Conservation (phyloP, 2,888 invertebrate genomes). For the Punctoribates punctum region DNA sequence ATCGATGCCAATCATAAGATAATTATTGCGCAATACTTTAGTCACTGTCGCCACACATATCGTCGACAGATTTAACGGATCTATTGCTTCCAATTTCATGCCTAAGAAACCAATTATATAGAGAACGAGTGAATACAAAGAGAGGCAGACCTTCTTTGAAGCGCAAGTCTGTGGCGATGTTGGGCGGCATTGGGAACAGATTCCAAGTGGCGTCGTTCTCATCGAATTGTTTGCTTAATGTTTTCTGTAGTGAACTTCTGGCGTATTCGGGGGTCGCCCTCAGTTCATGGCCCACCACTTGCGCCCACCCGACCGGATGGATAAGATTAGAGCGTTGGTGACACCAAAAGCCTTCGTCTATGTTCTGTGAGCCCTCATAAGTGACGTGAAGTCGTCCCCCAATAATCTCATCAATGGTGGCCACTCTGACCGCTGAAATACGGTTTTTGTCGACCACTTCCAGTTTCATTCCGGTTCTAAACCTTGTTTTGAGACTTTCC, state of each 20-base stretch:
- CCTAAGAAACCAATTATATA: background rate
- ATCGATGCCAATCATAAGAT: conserved; percentile 94
- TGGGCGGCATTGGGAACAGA: conserved; percentile 59
- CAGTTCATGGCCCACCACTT: conserved; percentile 78
- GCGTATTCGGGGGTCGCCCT: conserved; percentile 68
- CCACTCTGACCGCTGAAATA: conserved; percentile 82
- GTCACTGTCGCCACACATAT: conserved; percentile 94
- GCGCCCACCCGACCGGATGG: conserved; percentile 96
- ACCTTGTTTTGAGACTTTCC: conserved; percentile 51
- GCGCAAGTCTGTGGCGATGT: conserved; percentile 33
- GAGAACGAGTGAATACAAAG: conserved; percentile 57
- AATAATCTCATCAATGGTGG: conserved; percentile 81
- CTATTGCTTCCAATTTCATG: conserved; percentile 89
- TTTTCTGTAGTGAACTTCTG: conserved; percentile 53
- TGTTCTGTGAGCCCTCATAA: conserved; percentile 66
- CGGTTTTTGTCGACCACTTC: conserved; percentile 95
- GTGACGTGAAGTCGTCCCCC: conserved; percentile 86
- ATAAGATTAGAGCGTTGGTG: conserved; percentile 91
- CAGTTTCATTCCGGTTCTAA: conserved; percentile 67
- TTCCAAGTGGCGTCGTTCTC: conserved; percentile 76
- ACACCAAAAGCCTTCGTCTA: conserved; percentile 77
- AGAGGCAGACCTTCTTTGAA: conserved; percentile 61
- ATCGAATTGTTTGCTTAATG: conserved; percentile 63
- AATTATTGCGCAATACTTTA: conserved; percentile 84
- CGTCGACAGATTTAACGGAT: conserved; percentile 88